Percentiles rank a stretch among this genome's conserved stretches.
phyloP scores from a whole-genome alignment of 2,888 invertebrate genomes.

The Drosophila seclusa region DNA sequence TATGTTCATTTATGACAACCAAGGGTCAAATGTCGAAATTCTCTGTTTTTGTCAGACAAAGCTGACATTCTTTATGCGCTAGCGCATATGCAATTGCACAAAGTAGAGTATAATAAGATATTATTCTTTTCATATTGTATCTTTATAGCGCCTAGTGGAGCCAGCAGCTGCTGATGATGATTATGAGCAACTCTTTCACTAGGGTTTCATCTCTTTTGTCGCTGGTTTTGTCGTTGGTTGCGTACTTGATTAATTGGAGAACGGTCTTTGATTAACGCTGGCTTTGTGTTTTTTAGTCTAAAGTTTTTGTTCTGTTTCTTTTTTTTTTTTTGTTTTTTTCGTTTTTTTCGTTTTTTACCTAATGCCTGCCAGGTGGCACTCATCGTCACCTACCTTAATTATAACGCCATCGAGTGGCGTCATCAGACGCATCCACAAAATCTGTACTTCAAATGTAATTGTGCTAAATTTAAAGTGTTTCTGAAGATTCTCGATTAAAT shows the following conservation, averaged over 20 bases:
- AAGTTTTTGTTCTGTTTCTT: not conserved
- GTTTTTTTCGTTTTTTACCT: constrained; percentile 25
- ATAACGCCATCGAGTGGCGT: constrained; percentile 73
- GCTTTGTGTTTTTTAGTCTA: constrained; percentile 31
- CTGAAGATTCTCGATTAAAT: not conserved
- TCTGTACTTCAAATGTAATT: constrained; percentile 24
- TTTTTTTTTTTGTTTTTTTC: too few relatives aligned
- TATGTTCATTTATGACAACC: not conserved
- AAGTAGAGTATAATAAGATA: constrained; percentile 31
- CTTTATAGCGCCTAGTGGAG: constrained; percentile 46
- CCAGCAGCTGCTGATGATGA: constrained; percentile 20
- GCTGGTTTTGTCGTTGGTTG: constrained; percentile 61
- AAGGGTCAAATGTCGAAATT: not conserved
- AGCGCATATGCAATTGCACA: not conserved
- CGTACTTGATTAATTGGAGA: constrained; percentile 68
- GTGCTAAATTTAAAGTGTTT: too few relatives aligned
- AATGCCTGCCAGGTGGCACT: constrained; percentile 68
- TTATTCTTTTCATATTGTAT: constrained; percentile 40
- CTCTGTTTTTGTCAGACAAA: not conserved
- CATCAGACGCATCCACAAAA: constrained; percentile 44
- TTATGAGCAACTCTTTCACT: constrained; percentile 32
- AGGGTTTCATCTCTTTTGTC: constrained; percentile 54
- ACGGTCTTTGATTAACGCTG: constrained; percentile 17
- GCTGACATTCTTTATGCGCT: not conserved
- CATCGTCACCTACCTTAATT: constrained; percentile 62